These are phyloP conservation scores for Amiota mariae DNA, from an alignment of 2,888 invertebrate genomes.

Conservation along the genomic window DNA sequence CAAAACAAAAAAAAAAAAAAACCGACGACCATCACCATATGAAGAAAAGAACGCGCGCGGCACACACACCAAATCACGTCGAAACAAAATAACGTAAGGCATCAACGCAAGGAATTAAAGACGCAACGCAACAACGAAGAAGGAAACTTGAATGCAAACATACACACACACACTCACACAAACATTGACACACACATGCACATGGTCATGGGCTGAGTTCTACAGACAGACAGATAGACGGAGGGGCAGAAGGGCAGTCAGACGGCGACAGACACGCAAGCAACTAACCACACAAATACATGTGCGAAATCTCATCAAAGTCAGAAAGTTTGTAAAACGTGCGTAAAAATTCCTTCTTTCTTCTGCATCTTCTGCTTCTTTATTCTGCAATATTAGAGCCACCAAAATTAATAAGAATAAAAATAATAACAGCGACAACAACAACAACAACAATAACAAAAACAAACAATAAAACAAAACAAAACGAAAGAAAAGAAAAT, in stretches of 20 bases:
- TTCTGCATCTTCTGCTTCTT: no score
- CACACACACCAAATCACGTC: conserved; percentile 18
- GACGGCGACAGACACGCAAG: conserved; percentile 22
- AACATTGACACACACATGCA: conserved; percentile 19
- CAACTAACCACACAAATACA: background rate
- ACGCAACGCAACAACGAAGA: background rate
- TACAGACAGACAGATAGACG: background rate
- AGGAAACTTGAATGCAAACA: conserved; percentile 33
- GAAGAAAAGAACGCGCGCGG: conserved; percentile 13
- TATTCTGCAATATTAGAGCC: background rate
- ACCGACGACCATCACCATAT: background rate
- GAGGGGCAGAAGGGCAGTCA: conserved; percentile 20
- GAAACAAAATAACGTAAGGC: background rate
- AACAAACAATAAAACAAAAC: background rate
- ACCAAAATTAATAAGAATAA: background rate
- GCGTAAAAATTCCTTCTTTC: conserved; percentile 14
- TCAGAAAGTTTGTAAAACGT: conserved; percentile 13
- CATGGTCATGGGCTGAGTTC: conserved; percentile 11
- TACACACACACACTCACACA: conserved; percentile 37
- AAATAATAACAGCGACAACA: background rate
- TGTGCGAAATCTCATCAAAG: conserved; percentile 16
- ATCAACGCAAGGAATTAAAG: background rate
- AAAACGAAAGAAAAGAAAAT: background rate
- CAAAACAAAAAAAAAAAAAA: background rate
- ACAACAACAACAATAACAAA: background rate